Evolutionary conservation across 2,888 invertebrate species (phyloP).

Genomic region (Hecatera dysodea): DNA sequence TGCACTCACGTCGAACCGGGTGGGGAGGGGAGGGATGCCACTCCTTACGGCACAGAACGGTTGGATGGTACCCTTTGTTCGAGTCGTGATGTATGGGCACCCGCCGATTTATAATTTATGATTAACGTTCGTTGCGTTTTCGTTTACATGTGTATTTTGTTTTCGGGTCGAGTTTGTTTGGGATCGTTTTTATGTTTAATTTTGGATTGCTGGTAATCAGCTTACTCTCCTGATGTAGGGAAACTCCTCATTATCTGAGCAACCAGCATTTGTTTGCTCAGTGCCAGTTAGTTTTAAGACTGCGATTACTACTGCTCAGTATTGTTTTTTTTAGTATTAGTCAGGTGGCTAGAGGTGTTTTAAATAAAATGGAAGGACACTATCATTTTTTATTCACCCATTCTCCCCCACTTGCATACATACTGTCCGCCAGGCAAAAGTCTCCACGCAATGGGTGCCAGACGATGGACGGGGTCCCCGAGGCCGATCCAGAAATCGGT

Average conservation of each 20-base stretch:
- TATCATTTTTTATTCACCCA: too few relatives aligned
- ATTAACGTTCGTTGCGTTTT: conserved; percentile 36
- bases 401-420: too few relatives aligned
- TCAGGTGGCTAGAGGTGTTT: too few relatives aligned
- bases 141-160: conserved; percentile 2
- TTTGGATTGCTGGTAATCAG: background rate
- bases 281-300: too few relatives aligned
- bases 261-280: background rate
- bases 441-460: too few relatives aligned
- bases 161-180: background rate
- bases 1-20: conserved; percentile 42
- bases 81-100: conserved; percentile 41
- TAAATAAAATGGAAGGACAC: too few relatives aligned
- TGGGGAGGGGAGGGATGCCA: background rate
- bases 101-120: conserved; percentile 55
- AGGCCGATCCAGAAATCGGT: too few relatives aligned
- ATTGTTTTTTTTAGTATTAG: too few relatives aligned
- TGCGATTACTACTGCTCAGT: too few relatives aligned
- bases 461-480: too few relatives aligned
- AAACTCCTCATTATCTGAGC: background rate
- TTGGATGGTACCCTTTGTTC: conserved; percentile 43
- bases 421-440: too few relatives aligned
- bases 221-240: background rate
- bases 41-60: too few relatives aligned
- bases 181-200: background rate